phyloP scores from a whole-genome alignment of 2,888 invertebrate genomes.

The Acronicta psi region DNA sequence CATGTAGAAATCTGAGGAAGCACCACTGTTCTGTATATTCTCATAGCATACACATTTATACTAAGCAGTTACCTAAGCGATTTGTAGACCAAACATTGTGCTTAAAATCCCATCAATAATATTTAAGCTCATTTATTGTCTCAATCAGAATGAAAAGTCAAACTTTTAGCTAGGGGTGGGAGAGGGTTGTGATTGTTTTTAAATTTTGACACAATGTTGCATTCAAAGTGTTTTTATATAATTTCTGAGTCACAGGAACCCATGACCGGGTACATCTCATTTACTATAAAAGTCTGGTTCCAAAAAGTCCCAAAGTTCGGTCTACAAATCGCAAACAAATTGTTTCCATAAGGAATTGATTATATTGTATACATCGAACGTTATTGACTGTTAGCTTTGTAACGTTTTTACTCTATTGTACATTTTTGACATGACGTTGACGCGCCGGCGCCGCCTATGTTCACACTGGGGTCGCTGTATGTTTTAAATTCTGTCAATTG shows the following conservation, averaged over 20 bases:
- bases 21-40: constrained; percentile 32
- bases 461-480: too few relatives aligned
- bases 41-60: constrained; percentile 26
- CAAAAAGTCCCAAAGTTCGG: constrained; percentile 10
- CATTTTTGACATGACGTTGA: constrained; percentile 36
- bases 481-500: too few relatives aligned
- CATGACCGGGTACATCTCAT: too few relatives aligned
- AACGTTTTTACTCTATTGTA: constrained; percentile 46
- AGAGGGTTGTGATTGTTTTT: too few relatives aligned
- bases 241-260: too few relatives aligned
- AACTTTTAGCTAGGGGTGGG: too few relatives aligned
- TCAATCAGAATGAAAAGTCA: too few relatives aligned
- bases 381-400: constrained; percentile 58
- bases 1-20: too few relatives aligned
- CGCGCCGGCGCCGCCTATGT: constrained; percentile 4
- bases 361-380: constrained; percentile 63
- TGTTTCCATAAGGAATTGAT: constrained; percentile 58
- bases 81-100: constrained; percentile 20
- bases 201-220: too few relatives aligned
- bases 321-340: constrained; percentile 16
- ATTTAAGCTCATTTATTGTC: too few relatives aligned
- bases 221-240: too few relatives aligned
- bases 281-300: too few relatives aligned
- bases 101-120: not conserved
- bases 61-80: constrained; percentile 32